Evolutionary conservation across 1,140 invertebrate genomes (phyloP), one percentile per base, ranked within the genome.

Genomic region (Steinernema feltiae): DNA sequence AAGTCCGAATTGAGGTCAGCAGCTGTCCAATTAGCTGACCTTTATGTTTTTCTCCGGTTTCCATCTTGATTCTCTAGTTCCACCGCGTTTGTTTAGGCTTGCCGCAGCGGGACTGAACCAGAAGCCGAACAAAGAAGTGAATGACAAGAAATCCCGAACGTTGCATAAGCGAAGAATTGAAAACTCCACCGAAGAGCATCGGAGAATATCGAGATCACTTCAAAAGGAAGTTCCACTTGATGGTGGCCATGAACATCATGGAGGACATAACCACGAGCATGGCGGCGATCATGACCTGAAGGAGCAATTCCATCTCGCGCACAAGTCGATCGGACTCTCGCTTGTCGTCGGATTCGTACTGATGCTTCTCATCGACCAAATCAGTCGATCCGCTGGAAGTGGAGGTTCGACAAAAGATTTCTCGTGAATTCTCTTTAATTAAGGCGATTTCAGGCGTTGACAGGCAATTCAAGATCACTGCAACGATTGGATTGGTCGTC

Each of bases 401-500:
- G 70, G 74, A 80, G 69, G n/a, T n/a, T n/a, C n/a, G n/a, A n/a
- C n/a, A n/a, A n/a, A n/a, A n/a, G n/a, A n/a, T n/a, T n/a, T n/a
- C n/a, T n/a, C n/a, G n/a, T n/a, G n/a, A n/a, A n/a, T n/a, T n/a
- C n/a, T n/a, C n/a, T n/a, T n/a, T n/a, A n/a, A n/a, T n/a, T n/a
- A n/a, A n/a, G n/a, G n/a, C n/a, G n/a, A n/a, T n/a, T n/a, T n/a
- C n/a, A n/a, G n/a, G 81, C 81, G 32, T 30, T 17, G 80, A 88
- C 73, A 91, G 88, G 90, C 90, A 86, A 91, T 69, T 77, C 24
- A 93, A 88, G 82, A 90, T 95, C 46, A 96, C 94, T 3, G 94
- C 96, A 12, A 99, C 95, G 1, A 88, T 98, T 7, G 97, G 97
- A 1, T 89, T 99, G 1, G 94, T 98, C 2, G 95, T 99, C 0